phyloP scores from a whole-genome alignment of 2,797 vertebrate species.

The Amniataba percoides region DNA sequence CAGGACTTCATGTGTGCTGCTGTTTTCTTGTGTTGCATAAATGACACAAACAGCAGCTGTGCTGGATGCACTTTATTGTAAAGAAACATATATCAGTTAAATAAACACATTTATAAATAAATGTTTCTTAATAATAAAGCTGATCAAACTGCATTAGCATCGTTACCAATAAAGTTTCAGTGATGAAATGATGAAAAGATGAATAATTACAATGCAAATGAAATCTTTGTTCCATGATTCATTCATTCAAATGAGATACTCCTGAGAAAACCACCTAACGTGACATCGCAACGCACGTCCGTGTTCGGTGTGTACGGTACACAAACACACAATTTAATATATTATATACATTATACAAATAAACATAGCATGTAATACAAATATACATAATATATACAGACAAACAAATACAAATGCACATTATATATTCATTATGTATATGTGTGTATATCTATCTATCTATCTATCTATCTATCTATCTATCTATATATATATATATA shows the following conservation, averaged over 20 bases:
- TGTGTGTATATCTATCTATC: too few relatives aligned
- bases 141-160: background rate
- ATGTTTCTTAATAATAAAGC: background rate
- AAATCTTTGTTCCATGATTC: conserved; percentile 29
- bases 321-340: too few relatives aligned
- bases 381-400: too few relatives aligned
- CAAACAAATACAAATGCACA: too few relatives aligned
- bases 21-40: background rate
- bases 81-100: background rate
- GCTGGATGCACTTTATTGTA: background rate
- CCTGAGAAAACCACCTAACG: conserved; percentile 32
- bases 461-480: too few relatives aligned
- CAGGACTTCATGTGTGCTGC: too few relatives aligned
- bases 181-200: background rate
- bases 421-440: too few relatives aligned
- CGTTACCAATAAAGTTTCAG: background rate
- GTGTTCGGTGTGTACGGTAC: too few relatives aligned
- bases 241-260: conserved; percentile 41
- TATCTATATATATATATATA: too few relatives aligned
- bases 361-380: too few relatives aligned
- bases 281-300: background rate
- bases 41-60: background rate
- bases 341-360: too few relatives aligned
- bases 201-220: conserved; percentile 8
- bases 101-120: too few relatives aligned